Evolutionary conservation across 2,113 vertebrate genomes (phyloP).

Genomic region (Zapus hudsonius): DNA sequence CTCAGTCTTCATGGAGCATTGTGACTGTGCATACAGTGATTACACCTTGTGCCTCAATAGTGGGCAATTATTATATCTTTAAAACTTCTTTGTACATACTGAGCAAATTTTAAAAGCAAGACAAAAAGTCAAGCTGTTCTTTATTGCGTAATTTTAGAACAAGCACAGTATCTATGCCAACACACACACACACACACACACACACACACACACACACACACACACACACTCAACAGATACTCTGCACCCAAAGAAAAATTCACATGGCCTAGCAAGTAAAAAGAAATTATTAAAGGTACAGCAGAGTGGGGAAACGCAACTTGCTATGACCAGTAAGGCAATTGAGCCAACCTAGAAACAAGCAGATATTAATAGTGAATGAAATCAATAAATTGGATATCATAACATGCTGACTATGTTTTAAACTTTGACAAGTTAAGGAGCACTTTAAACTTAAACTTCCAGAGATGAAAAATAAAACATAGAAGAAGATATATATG

Average conservation of each 20-base stretch:
- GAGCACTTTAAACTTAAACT: background rate
- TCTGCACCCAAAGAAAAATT: background rate
- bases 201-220: no score
- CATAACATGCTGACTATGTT: background rate
- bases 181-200: background rate
- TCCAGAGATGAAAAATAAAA: background rate
- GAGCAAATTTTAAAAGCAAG: background rate
- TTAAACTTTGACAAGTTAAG: background rate
- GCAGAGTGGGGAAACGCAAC: background rate
- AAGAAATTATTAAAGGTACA: background rate
- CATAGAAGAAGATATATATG: background rate
- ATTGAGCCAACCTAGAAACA: background rate
- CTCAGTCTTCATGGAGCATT: background rate
- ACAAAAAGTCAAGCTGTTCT: background rate
- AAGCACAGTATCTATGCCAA: background rate
- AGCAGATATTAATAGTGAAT: background rate
- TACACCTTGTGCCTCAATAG: background rate
- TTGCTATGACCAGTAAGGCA: background rate
- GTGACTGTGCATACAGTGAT: background rate
- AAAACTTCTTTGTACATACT: background rate
- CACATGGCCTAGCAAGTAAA: background rate
- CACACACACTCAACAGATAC: background rate
- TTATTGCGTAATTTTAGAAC: background rate
- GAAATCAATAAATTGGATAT: background rate
- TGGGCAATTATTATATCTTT: background rate